Evolutionary conservation across 2,888 invertebrate genomes (phyloP).

Genomic region (Hypomecis punctinalis): DNA sequence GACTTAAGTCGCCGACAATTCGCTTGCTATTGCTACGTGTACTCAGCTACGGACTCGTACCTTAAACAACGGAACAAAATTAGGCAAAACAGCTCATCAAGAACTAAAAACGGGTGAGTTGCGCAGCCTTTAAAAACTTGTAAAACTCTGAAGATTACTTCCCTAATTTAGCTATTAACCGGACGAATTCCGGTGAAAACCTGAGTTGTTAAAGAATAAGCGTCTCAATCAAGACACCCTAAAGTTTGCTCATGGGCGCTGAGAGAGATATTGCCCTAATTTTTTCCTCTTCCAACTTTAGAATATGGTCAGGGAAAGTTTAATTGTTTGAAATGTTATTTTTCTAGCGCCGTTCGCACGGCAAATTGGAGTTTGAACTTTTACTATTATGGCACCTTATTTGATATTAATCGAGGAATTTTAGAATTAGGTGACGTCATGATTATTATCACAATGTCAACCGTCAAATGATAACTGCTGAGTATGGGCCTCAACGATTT

Average conservation of each 20-base stretch:
- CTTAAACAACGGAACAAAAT: slow-evolving; percentile 26
- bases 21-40: no score
- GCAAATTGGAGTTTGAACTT: slow-evolving; percentile 38
- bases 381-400: slow-evolving; percentile 22
- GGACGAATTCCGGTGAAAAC: slow-evolving; percentile 42
- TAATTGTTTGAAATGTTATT: slow-evolving; percentile 64
- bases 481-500: no score
- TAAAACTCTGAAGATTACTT: slow-evolving; percentile 41
- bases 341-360: slow-evolving; percentile 43
- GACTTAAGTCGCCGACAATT: no score
- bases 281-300: slow-evolving; percentile 46
- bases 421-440: not conserved
- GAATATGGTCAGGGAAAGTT: slow-evolving; percentile 48
- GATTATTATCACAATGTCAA: no score
- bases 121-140: slow-evolving; percentile 35
- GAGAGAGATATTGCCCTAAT: slow-evolving; percentile 48
- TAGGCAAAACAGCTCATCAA: slow-evolving; percentile 19
- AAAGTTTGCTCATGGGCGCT: slow-evolving; percentile 42
- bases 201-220: slow-evolving; percentile 45
- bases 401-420: not conserved
- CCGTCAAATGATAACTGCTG: no score
- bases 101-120: slow-evolving; percentile 19
- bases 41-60: no score
- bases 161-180: slow-evolving; percentile 46
- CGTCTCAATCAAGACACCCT: slow-evolving; percentile 48